phyloP scores from a whole-genome alignment of 2,797 vertebrate genomes.

The Chaetodon trifasciatus region DNA sequence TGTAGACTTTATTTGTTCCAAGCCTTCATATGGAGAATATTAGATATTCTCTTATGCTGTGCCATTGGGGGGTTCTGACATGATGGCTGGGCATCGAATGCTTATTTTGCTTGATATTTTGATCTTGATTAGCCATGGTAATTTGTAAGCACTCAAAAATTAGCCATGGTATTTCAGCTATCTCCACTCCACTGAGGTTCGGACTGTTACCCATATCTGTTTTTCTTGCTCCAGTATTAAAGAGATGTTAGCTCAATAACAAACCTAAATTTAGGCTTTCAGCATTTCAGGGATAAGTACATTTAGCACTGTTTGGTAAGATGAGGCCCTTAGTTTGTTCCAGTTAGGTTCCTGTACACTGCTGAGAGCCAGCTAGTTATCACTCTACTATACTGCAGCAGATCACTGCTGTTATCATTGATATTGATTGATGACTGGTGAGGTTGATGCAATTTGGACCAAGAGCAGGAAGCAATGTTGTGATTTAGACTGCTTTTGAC shows the following conservation, averaged over 20 bases:
- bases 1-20: not conserved
- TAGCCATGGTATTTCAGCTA: not conserved
- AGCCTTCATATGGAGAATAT: too few relatives aligned
- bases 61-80: too few relatives aligned
- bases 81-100: too few relatives aligned
- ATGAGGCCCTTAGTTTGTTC: not conserved
- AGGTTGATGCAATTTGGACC: not conserved
- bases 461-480: not conserved
- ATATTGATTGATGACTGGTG: constrained; percentile 15
- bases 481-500: not conserved
- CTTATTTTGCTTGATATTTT: not conserved
- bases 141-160: not conserved
- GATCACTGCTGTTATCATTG: not conserved
- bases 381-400: not conserved
- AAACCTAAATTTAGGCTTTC: not conserved
- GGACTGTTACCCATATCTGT: not conserved
- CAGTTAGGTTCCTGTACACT: not conserved
- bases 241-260: not conserved
- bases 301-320: not conserved
- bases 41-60: too few relatives aligned
- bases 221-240: not conserved
- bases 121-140: not conserved
- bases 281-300: not conserved
- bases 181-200: not conserved
- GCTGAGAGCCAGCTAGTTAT: not conserved